Percentiles rank a stretch among this genome's conserved stretches.
Conservation (phyloP, 2,113 vertebrate species). For the Cryptotis parvus region DNA sequence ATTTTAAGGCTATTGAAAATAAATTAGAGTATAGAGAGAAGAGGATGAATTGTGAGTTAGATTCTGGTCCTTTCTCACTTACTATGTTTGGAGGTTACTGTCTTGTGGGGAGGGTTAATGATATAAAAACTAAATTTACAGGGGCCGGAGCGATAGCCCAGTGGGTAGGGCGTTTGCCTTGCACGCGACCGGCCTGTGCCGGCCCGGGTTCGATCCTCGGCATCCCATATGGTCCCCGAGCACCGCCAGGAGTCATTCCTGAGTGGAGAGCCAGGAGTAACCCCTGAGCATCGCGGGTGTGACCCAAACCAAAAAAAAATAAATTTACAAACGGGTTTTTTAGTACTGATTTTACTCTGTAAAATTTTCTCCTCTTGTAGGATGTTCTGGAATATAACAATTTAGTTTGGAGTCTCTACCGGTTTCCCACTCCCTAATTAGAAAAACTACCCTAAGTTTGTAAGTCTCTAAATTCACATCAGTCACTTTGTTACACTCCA, state of each 20-base stretch:
- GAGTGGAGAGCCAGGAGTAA: too few species aligned
- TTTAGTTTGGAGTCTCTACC: neutral
- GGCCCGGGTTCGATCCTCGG: too few species aligned
- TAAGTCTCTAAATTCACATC: slow-evolving; percentile 11
- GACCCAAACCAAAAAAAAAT: too few species aligned
- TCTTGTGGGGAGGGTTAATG: neutral
- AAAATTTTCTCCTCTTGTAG: neutral
- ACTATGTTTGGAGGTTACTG: slow-evolving; percentile 41
- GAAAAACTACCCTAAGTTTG: neutral
- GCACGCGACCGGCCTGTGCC: too few species aligned
- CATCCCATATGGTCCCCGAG: too few species aligned
- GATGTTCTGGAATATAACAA: neutral
- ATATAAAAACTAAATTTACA: neutral
- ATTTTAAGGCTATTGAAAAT: slow-evolving; percentile 55
- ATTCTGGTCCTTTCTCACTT: neutral
- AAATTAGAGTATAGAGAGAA: slow-evolving; percentile 25
- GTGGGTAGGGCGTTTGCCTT: too few species aligned
- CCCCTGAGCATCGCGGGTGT: too few species aligned
- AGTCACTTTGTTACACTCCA: neutral
- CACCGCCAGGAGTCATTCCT: too few species aligned
- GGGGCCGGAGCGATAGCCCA: too few species aligned
- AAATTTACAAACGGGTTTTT: neutral
- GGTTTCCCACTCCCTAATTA: neutral
- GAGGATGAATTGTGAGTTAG: neutral
- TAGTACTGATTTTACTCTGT: neutral